A percentile compares a stretch with the other conserved stretches of the same genome.
Evolutionary conservation across 2,113 vertebrate genomes (phyloP).

Genomic region (Nibea coibor): DNA sequence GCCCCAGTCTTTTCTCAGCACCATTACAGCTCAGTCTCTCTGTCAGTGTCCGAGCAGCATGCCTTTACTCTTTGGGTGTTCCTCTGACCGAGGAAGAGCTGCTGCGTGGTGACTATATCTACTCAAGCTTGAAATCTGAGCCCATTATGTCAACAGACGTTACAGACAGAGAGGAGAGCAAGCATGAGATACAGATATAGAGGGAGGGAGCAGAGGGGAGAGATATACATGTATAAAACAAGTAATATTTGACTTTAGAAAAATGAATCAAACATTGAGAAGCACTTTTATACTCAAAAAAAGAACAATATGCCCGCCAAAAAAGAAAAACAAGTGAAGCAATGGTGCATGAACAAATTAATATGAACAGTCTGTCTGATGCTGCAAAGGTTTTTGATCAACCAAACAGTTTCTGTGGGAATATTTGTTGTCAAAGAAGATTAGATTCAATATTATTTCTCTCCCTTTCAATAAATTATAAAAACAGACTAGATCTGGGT

Average conservation of each 20-base stretch:
- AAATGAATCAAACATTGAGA: conserved; percentile 11
- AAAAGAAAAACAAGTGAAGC: background rate
- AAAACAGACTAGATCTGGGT: conserved; percentile 21
- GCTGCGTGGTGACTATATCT: conserved; percentile 62
- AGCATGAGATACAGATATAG: conserved; percentile 50
- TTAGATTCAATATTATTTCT: background rate
- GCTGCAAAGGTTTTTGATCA: background rate
- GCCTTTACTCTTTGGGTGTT: conserved; percentile 62
- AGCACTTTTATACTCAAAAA: conserved; percentile 17
- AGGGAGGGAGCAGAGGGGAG: conserved; percentile 5
- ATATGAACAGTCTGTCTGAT: background rate
- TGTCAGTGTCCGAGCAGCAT: conserved; percentile 49
- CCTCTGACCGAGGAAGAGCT: conserved; percentile 29
- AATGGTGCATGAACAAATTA: background rate
- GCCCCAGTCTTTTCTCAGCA: conserved; percentile 35
- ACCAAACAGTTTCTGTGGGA: background rate
- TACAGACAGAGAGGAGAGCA: conserved; percentile 67
- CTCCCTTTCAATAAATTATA: conserved; percentile 1
- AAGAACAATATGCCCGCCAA: background rate
- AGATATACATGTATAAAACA: conserved; percentile 30
- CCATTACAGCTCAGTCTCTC: conserved; percentile 39
- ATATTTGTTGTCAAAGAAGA: background rate
- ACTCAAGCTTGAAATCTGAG: conserved; percentile 82
- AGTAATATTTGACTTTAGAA: background rate
- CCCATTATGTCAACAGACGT: conserved; percentile 83